Percentiles rank a stretch among this genome's conserved stretches.
Evolutionary conservation across 2,888 invertebrate genomes (phyloP).

Genomic region (Apoda limacodes): DNA sequence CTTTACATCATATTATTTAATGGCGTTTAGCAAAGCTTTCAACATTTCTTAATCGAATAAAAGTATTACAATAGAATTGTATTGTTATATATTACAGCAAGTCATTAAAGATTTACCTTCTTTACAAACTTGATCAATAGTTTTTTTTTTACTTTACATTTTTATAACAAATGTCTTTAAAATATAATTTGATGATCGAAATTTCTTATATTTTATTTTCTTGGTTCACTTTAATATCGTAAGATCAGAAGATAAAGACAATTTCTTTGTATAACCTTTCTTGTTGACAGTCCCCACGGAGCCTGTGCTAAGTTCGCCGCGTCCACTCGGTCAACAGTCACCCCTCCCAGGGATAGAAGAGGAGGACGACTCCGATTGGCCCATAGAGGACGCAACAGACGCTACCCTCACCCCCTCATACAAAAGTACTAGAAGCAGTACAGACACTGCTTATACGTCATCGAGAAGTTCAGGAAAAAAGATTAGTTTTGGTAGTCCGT

Average conservation of each 20-base stretch:
- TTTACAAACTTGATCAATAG: not conserved
- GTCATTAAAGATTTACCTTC: not conserved
- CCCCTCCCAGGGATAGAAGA: slow-evolving; percentile 86
- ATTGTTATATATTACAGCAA: slow-evolving; percentile 6
- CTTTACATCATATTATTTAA: too few species aligned
- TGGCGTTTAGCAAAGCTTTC: too few species aligned
- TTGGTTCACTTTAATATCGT: too few species aligned
- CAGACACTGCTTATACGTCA: slow-evolving; percentile 60
- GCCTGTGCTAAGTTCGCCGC: slow-evolving; percentile 64
- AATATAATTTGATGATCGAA: slow-evolving; percentile 17
- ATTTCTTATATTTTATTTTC: slow-evolving; percentile 12
- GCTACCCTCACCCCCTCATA: slow-evolving; percentile 61
- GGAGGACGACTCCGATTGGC: slow-evolving; percentile 79
- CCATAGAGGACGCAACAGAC: slow-evolving; percentile 63
- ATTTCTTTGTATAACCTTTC: slow-evolving; percentile 33
- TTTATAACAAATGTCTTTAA: slow-evolving; percentile 16
- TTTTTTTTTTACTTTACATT: too few species aligned
- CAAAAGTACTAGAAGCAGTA: slow-evolving; percentile 63
- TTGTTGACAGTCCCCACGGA: slow-evolving; percentile 67
- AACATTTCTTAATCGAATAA: too few species aligned
- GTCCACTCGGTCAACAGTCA: slow-evolving; percentile 75
- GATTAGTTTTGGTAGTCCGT: slow-evolving; percentile 61
- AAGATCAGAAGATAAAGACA: too few species aligned
- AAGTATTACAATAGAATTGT: slow-evolving; percentile 12
- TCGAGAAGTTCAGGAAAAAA: slow-evolving; percentile 67